Conservation (phyloP, 2,888 invertebrate species). For the Microchrysa polita region DNA sequence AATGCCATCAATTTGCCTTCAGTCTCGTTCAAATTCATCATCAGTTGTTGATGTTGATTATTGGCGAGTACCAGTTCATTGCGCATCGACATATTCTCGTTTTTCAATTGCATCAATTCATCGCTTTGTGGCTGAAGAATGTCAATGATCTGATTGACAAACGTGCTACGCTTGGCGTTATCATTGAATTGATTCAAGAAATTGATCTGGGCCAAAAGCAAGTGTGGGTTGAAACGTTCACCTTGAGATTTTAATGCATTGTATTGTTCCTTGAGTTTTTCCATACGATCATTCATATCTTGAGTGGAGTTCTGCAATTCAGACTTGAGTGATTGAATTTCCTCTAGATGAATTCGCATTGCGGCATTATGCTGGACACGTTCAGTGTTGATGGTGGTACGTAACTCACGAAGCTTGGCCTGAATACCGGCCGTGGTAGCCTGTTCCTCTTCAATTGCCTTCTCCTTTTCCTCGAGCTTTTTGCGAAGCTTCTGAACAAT, state of each 20-base stretch:
- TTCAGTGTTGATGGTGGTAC: conserved; percentile 65
- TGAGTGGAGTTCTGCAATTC: conserved; percentile 59
- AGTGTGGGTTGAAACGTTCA: conserved; percentile 61
- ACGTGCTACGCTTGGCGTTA: conserved; percentile 29
- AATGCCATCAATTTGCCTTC: conserved; percentile 59
- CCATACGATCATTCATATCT: conserved; percentile 56
- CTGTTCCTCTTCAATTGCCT: conserved; percentile 76
- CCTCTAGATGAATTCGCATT: conserved; percentile 59
- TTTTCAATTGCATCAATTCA: conserved; percentile 24
- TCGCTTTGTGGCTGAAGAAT: conserved; percentile 36
- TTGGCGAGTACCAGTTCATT: conserved; percentile 59
- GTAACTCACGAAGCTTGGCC: conserved; percentile 80
- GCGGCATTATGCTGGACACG: conserved; percentile 60
- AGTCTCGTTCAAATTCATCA: conserved; percentile 61
- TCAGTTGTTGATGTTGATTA: conserved; percentile 58
- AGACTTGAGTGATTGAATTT: conserved; percentile 58
- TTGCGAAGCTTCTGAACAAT: conserved; percentile 87
- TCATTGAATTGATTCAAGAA: conserved; percentile 51
- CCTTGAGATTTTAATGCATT: conserved; percentile 53
- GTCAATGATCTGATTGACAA: conserved; percentile 27
- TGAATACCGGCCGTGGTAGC: conserved; percentile 80
- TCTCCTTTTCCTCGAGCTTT: conserved; percentile 88
- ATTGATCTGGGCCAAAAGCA: conserved; percentile 59
- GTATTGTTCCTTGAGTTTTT: conserved; percentile 34
- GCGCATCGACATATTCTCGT: conserved; percentile 38